These are phyloP conservation scores for Rhombomys opimus DNA, from an alignment of 2,113 vertebrate species.

Conservation along the genomic window DNA sequence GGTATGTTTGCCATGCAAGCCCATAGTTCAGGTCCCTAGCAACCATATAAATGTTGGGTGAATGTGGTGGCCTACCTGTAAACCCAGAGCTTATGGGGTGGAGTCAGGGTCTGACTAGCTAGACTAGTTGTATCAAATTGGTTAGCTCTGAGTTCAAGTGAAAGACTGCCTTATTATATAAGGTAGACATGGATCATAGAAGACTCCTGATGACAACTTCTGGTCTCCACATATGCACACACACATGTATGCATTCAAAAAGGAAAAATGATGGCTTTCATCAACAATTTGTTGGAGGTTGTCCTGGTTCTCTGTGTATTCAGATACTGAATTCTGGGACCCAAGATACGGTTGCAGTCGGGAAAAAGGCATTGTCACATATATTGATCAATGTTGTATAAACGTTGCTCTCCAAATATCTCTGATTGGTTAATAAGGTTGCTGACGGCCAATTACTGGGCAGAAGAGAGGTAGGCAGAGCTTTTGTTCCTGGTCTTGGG, in stretches of 20 bases:
- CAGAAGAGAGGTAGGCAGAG: too few relatives aligned
- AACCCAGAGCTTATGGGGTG: background rate
- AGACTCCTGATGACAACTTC: background rate
- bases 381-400: too few relatives aligned
- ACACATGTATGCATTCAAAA: background rate
- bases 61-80: background rate
- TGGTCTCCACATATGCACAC: background rate
- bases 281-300: background rate
- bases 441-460: too few relatives aligned
- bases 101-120: background rate
- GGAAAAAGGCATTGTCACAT: too few relatives aligned
- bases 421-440: too few relatives aligned
- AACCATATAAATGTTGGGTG: background rate
- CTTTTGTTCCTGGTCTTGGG: too few relatives aligned
- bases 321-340: too few relatives aligned
- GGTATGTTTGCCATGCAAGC: background rate
- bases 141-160: background rate
- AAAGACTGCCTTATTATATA: background rate
- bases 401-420: too few relatives aligned
- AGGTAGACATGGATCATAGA: background rate
- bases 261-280: background rate
- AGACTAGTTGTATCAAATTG: background rate
- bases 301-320: too few relatives aligned
- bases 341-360: too few relatives aligned
- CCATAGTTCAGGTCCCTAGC: background rate